phyloP scores from a whole-genome alignment of 2,888 invertebrate species.

The Caenorhabditis doughertyi region DNA sequence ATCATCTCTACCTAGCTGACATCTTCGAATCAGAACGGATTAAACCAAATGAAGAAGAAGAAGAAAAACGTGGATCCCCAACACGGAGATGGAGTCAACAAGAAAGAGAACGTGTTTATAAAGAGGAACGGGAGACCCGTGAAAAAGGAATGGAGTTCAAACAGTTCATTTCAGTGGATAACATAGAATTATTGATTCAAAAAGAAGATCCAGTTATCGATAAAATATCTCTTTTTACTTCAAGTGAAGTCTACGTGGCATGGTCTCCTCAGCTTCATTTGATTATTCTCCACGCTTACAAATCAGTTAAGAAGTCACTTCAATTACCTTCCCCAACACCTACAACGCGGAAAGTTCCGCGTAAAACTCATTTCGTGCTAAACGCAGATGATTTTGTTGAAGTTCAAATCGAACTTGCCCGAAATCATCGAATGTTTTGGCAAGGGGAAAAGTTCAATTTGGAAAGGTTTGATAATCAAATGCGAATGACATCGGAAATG shows the following conservation, averaged over 20 bases:
- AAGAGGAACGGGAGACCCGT: neutral
- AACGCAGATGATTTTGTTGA: constrained; percentile 51
- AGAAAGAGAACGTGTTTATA: constrained; percentile 34
- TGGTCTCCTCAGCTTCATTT: constrained; percentile 74
- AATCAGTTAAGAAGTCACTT: constrained; percentile 32
- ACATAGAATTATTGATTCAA: constrained; percentile 28
- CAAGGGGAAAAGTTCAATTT: constrained; percentile 25
- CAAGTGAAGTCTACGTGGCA: constrained; percentile 46
- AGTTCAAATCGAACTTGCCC: constrained; percentile 66
- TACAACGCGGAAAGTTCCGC: constrained; percentile 37
- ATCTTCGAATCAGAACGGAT: constrained; percentile 35
- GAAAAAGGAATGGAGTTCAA: neutral
- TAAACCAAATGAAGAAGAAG: constrained; percentile 2
- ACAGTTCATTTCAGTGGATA: constrained; percentile 35
- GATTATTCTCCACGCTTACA: constrained; percentile 53
- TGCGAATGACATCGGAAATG: constrained; percentile 22
- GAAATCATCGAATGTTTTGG: constrained; percentile 58
- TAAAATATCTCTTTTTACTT: constrained; percentile 9
- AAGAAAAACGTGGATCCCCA: constrained; percentile 31
- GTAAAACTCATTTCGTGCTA: constrained; percentile 48
- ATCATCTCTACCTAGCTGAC: constrained; percentile 1
- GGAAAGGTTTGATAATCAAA: constrained; percentile 33
- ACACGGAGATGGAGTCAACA: constrained; percentile 63
- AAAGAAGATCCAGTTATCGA: constrained; percentile 31
- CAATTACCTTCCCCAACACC: neutral